Base-by-base conservation (phyloP, 1,140 invertebrate genomes). In the Caenorhabditis latens region DNA sequence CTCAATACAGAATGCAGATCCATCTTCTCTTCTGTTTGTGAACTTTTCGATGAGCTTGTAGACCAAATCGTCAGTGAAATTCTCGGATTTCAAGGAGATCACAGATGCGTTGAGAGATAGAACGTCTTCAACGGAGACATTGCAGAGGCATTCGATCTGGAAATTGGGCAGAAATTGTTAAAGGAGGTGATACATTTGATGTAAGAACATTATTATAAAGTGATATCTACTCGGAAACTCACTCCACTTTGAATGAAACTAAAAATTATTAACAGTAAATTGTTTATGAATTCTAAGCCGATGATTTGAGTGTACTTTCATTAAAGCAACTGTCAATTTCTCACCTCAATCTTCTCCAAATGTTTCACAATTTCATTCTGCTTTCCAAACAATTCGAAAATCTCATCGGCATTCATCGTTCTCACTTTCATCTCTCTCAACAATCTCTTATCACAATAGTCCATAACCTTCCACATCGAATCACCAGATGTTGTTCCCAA, bases 261-360 rank as follows among this genome's bases (percentile, higher is more conserved):
- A 32, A 32, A 32, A n/a, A n/a, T n/a, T n/a, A n/a, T n/a, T n/a
- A n/a, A n/a, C n/a, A n/a, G n/a, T n/a, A n/a, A n/a, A 32, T 2
- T 32, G 2, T 32, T 32, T 32, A 32, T 32, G 32, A 2, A 32
- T 32, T 32, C 32, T 32, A 1, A 32, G 32, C 32, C 32, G 32
- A 32, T 32, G 32, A 32, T 32, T 32, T 2, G 1, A 0, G 32
- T 32, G 32, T 32, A 32, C 32, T 32, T 1, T 32, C 2, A 32
- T 32, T 32, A 2, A 32, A 32, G 2, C 32, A 32, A 2, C 32
- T 32, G 32, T 4, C 13, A 24, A 0, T 13, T 19, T 16, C 32
- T 65, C 16, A 65, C 63, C 63, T 65, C 63, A 24, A 65, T 65
- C 40, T 65, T 65, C 21, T 65, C 63, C 8, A 65, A 19, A 13